Evolutionary conservation across 2,797 vertebrate species (phyloP).

Genomic region (Paramormyrops hopkinsi): DNA sequence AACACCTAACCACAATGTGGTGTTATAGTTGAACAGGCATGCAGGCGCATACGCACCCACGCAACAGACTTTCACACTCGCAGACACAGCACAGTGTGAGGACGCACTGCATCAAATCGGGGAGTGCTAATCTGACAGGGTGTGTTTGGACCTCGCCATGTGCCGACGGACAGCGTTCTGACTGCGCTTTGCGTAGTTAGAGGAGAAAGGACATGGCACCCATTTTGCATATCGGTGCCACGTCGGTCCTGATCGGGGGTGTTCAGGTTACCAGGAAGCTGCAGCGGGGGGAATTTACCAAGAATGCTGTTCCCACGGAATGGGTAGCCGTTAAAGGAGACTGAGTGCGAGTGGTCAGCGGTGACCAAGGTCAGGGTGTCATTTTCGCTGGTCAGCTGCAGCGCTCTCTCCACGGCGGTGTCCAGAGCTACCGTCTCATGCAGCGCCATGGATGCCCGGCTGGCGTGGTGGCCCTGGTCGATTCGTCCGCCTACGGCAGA

Average conservation of each 20-base stretch:
- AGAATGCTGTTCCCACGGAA: constrained; percentile 67
- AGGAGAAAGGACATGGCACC: background rate
- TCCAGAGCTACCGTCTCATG: constrained; percentile 62
- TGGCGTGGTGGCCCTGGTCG: constrained; percentile 65
- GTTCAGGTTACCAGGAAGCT: background rate
- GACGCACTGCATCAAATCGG: background rate
- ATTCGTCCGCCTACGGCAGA: constrained; percentile 61
- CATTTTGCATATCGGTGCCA: background rate
- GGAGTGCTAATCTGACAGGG: background rate
- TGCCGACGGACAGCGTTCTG: background rate
- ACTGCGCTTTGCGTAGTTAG: background rate
- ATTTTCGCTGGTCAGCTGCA: constrained; percentile 58
- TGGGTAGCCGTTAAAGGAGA: constrained; percentile 62
- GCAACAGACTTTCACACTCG: constrained; percentile 12
- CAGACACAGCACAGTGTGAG: background rate
- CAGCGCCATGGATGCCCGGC: constrained; percentile 59
- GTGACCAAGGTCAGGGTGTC: constrained; percentile 65
- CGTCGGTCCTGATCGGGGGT: background rate
- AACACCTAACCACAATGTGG: background rate
- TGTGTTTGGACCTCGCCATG: background rate
- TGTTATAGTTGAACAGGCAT: background rate
- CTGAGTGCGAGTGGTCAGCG: constrained; percentile 65
- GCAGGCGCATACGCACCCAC: background rate
- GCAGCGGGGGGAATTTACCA: constrained; percentile 45
- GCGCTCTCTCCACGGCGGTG: constrained; percentile 54